A percentile compares a stretch with the other conserved stretches of the same genome.
phyloP scores from a whole-genome alignment of 2,113 vertebrate species.

The Urocitellus parryii region DNA sequence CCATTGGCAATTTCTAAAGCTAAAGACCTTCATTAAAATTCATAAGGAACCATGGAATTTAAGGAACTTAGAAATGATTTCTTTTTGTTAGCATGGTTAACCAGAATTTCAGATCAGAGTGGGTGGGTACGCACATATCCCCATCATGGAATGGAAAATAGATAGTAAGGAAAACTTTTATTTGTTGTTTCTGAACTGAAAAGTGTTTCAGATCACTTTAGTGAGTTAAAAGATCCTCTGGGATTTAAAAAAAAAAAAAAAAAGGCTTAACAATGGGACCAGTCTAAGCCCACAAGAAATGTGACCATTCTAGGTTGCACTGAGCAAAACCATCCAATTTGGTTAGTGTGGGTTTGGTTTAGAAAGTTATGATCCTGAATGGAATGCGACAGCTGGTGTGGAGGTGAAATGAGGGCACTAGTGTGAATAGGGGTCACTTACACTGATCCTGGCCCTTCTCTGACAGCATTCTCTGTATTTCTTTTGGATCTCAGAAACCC shows the following conservation, averaged over 20 bases:
- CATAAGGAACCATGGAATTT: not conserved
- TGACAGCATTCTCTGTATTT: not conserved
- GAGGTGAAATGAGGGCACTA: not conserved
- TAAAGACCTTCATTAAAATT: constrained; percentile 42
- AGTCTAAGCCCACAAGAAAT: not conserved
- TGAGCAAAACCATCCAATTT: not conserved
- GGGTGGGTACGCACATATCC: not conserved
- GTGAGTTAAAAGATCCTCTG: not conserved
- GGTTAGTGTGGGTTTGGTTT: not conserved
- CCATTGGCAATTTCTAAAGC: constrained; percentile 17
- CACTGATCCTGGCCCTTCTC: not conserved
- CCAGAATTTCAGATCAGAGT: not conserved
- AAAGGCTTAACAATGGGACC: not conserved
- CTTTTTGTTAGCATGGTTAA: not conserved
- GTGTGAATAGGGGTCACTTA: not conserved
- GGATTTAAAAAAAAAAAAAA: not conserved
- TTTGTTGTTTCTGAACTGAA: constrained; percentile 9
- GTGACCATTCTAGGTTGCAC: not conserved
- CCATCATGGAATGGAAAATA: not conserved
- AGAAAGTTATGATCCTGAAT: not conserved
- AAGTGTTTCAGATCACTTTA: not conserved
- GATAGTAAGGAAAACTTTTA: not conserved
- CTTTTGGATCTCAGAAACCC: not conserved
- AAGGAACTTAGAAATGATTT: not conserved
- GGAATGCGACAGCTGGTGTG: not conserved